Evolutionary conservation across 2,888 invertebrate genomes (phyloP).

Genomic region (Pocota personata): DNA sequence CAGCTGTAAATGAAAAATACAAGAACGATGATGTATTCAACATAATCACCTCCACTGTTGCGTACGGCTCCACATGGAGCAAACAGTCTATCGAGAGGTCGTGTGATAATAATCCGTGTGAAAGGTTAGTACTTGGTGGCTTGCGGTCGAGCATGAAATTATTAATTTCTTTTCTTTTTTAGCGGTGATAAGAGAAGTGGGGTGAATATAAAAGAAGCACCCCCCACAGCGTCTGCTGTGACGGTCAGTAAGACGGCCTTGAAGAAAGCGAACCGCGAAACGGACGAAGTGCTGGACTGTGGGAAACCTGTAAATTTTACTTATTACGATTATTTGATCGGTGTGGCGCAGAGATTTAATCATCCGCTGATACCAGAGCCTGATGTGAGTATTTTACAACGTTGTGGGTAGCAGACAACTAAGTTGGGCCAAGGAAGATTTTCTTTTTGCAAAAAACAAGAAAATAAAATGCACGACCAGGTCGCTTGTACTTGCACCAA

Average conservation of each 20-base stretch:
- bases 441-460: no score
- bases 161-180: background rate
- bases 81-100: constrained; percentile 83
- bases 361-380: constrained; percentile 94
- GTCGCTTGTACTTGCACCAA: no score
- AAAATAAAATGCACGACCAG: no score
- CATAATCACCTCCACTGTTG: constrained; percentile 88
- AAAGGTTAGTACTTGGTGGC: constrained; percentile 56
- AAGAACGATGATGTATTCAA: constrained; percentile 88
- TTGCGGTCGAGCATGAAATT: background rate
- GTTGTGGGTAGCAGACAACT: no score
- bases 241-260: constrained; percentile 40
- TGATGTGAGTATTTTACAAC: constrained; percentile 82
- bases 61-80: constrained; percentile 86
- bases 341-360: constrained; percentile 91
- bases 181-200: constrained; percentile 52
- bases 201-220: constrained; percentile 19
- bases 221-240: constrained; percentile 48
- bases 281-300: constrained; percentile 89
- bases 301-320: constrained; percentile 94
- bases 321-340: constrained; percentile 93
- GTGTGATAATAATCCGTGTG: constrained; percentile 69
- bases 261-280: constrained; percentile 70
- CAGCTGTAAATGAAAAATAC: constrained; percentile 72
- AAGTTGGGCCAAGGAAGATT: no score